Evolutionary conservation across 1,140 invertebrate genomes (phyloP).

Genomic region (Trissolcus basalis): DNA sequence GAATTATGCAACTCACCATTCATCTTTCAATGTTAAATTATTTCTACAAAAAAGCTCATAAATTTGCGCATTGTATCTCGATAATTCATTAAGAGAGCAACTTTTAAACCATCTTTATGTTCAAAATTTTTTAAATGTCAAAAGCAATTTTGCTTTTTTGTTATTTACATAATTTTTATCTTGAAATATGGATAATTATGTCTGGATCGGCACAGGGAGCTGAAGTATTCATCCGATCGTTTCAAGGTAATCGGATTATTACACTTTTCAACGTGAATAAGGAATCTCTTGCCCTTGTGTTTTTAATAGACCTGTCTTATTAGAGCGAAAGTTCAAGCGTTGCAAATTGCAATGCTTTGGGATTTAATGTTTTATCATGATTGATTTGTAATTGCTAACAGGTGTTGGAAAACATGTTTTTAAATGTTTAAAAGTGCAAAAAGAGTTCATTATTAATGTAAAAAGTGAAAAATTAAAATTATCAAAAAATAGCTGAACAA

Average conservation of each 20-base stretch:
- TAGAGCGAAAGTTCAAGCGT: conserved; percentile 39
- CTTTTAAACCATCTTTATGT: no score
- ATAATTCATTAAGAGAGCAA: no score
- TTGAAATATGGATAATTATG: background rate
- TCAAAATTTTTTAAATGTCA: no score
- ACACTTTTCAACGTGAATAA: conserved; percentile 22
- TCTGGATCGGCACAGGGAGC: background rate
- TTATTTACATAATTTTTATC: background rate
- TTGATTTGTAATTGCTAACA: background rate
- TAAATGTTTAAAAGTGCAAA: no score
- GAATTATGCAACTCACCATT: no score
- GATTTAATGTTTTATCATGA: background rate
- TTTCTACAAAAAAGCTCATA: no score
- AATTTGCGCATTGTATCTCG: no score
- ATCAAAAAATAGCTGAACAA: no score
- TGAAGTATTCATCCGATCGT: conserved; percentile 21
- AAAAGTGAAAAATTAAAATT: no score
- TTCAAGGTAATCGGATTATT: conserved; percentile 28
- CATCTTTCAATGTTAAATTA: no score
- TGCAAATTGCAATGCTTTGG: conserved; percentile 14
- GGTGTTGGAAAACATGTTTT: background rate
- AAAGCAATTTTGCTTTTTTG: background rate
- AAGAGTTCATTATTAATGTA: no score
- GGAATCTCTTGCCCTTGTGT: conserved; percentile 11
- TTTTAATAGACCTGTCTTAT: conserved; percentile 38